Conservation (phyloP, 92 coral and sea anemone genomes). For the Muricea muricata region DNA sequence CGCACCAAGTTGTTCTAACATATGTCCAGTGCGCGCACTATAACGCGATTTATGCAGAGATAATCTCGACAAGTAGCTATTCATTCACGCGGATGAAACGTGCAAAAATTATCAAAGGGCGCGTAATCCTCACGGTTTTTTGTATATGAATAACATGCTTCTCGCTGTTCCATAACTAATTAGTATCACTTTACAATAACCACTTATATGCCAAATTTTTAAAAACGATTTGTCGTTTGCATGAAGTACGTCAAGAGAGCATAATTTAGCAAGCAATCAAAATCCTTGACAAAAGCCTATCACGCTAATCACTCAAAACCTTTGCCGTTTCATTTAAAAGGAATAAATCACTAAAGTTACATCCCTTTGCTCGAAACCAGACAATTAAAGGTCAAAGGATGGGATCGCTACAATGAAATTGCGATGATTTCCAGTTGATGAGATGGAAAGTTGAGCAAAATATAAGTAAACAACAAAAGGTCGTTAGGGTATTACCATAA, state of each 20-base stretch:
- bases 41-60: background rate
- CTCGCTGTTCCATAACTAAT: background rate
- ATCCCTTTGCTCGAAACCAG: background rate
- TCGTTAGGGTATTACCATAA: constrained; percentile 18
- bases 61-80: constrained; percentile 14
- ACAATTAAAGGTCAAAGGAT: background rate
- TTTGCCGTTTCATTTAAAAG: background rate
- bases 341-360: background rate
- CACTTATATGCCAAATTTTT: background rate
- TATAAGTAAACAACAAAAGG: background rate
- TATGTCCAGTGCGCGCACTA: background rate
- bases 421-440: constrained; percentile 13
- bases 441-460: background rate
- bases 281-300: background rate
- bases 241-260: background rate
- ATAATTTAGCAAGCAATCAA: background rate
- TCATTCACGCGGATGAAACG: constrained; percentile 9
- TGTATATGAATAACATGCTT: background rate
- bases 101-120: background rate
- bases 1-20: constrained; percentile 12
- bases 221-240: constrained; percentile 15
- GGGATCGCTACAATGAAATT: background rate
- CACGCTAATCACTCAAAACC: background rate
- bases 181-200: background rate
- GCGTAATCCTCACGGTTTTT: background rate